Evolutionary conservation across 2,113 vertebrate species (phyloP).

Genomic region (Anguilla rostrata): DNA sequence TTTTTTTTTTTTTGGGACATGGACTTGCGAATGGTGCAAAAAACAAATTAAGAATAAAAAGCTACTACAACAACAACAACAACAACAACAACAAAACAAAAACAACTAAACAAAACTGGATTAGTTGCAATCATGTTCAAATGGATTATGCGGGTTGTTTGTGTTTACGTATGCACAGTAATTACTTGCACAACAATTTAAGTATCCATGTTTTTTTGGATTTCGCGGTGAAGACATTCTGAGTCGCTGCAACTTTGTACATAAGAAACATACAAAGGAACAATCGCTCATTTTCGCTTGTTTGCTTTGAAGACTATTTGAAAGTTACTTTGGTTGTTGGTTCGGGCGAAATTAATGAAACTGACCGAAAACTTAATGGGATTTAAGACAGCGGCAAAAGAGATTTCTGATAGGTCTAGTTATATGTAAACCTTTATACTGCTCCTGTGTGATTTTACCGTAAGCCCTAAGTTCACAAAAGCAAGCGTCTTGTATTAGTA

Average conservation of each 20-base stretch:
- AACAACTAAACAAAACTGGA: slow-evolving; percentile 75
- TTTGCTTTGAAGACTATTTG: slow-evolving; percentile 46
- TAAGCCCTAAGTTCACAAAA: slow-evolving; percentile 38
- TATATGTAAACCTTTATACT: slow-evolving; percentile 45
- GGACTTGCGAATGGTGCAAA: slow-evolving; percentile 58
- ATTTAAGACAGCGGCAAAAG: slow-evolving; percentile 30
- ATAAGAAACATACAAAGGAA: slow-evolving; percentile 58
- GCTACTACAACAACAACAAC: slow-evolving; percentile 42
- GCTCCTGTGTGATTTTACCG: slow-evolving; percentile 58
- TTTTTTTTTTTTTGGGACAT: slow-evolving; percentile 9
- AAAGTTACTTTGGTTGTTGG: slow-evolving; percentile 24
- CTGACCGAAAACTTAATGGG: slow-evolving; percentile 30
- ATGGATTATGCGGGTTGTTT: slow-evolving; percentile 86
- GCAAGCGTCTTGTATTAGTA: slow-evolving; percentile 41
- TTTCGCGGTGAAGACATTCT: slow-evolving; percentile 62
- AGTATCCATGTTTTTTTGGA: slow-evolving; percentile 62
- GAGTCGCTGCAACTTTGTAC: slow-evolving; percentile 67
- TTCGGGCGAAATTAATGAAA: slow-evolving; percentile 41
- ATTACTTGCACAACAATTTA: slow-evolving; percentile 72
- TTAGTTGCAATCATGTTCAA: slow-evolving; percentile 82
- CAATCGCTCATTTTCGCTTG: slow-evolving; percentile 43
- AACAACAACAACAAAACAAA: slow-evolving; percentile 33
- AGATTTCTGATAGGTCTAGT: slow-evolving; percentile 48
- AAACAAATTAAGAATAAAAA: slow-evolving; percentile 58
- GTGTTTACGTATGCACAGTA: slow-evolving; percentile 73